Evolutionary conservation across 1,140 invertebrate genomes (phyloP).

Genomic region (Aleiodes sp.): DNA sequence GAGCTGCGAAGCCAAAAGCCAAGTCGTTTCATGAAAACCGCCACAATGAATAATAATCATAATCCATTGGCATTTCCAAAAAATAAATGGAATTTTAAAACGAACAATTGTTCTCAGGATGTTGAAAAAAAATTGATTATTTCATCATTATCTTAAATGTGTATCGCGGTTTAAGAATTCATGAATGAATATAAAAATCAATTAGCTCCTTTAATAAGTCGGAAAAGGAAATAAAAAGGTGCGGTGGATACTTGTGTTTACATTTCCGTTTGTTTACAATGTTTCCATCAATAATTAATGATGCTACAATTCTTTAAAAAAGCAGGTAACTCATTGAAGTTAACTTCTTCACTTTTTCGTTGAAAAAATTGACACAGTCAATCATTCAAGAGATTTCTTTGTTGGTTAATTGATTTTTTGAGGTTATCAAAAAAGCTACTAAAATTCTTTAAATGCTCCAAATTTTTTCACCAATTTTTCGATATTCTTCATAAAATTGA

Average conservation of each 20-base stretch:
- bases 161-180: background rate
- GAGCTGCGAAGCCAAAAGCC: too few relatives aligned
- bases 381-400: background rate
- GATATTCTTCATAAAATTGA: too few relatives aligned
- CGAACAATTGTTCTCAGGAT: background rate
- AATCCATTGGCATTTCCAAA: background rate
- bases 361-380: too few relatives aligned
- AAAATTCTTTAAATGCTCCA: too few relatives aligned
- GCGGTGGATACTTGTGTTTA: conserved; percentile 19
- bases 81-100: background rate
- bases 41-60: too few relatives aligned
- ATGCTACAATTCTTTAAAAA: conserved; percentile 67
- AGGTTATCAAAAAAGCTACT: too few relatives aligned
- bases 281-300: conserved; percentile 50
- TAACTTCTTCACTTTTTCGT: too few relatives aligned
- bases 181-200: background rate
- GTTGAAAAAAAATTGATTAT: background rate
- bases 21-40: too few relatives aligned
- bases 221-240: background rate
- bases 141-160: background rate
- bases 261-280: conserved; percentile 51
- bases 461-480: too few relatives aligned
- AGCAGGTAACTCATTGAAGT: conserved; percentile 52
- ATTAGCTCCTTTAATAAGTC: conserved; percentile 1
- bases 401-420: too few relatives aligned